Evolutionary conservation across 2,797 vertebrate species (phyloP), one percentile per base, ranked within the genome.

Genomic region (Mus minutoides): DNA sequence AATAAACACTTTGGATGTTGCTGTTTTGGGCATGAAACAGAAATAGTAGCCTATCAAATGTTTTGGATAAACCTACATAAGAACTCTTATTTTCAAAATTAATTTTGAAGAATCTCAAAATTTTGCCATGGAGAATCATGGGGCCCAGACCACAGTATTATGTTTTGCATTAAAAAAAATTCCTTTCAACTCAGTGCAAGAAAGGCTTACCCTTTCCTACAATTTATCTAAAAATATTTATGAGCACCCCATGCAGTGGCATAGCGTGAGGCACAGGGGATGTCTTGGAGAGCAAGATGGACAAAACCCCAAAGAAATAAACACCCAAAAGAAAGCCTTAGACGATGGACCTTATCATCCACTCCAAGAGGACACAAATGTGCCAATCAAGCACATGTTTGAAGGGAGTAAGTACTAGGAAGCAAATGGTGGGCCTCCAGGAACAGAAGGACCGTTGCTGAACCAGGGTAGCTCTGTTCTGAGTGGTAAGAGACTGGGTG

Each of bases 61-160:
- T 93, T 95, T 62, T 75, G 40, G 60, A 96, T 94, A 94, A 91
- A 67, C 34, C 40, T 95, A 34, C 67, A 91, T 80, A 95, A 94
- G 56, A 91, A 73, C 29, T 97, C 54, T 95, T 95, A 95, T 73
- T 96, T 94, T 97, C 62, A 92, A 97, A 97, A 97, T 97, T 97
- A 97, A 98, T 96, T 97, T 98, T 96, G 83, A 96, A 94, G 71
- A 96, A 94, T 64, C 82, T 96, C 76, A 95, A 97, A 96, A 97
- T 97, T 96, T 96, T 96, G 91, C 95, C 87, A 96, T 83, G 71
- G 96, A 96, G 94, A 98, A 93, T 94, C 85, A 97, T 37, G 58
- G 82, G 82, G 82, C 76, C 88, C 73, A 92, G 73, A 62, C 77
- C 88, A 96, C 79, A 92, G 94, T 85, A 96, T 96, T 95, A 97